Base-by-base conservation (phyloP, 2,888 invertebrate species). In the Cheilosia soror region DNA sequence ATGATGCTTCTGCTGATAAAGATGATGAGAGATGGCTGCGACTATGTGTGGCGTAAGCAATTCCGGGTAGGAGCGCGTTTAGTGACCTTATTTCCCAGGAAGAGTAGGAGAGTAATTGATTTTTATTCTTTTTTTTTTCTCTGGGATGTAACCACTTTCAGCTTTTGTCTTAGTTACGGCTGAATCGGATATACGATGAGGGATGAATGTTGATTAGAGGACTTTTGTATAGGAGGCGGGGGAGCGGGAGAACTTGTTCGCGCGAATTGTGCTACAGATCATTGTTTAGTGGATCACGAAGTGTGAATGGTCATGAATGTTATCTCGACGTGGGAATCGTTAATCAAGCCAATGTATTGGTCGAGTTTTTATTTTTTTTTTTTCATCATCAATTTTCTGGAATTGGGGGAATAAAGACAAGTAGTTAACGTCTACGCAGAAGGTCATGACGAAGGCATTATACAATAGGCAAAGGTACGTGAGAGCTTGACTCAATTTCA, bases 201-300 rank as follows among this genome's bases (percentile, higher is more conserved):
- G 80, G 75, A 84, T 84, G 84, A 84, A 84, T 84, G 75, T 65
- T 84, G 84, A 84, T 80, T 80, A 80, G 75, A 75, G 37, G 37
- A 37, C 37, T 37, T 37, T 37, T 37, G 37, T 37, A 1, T 20
- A 20, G 20, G 20, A 20, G 20, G 20, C 20, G 20, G 20, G 20
- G 29, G 29, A 29, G 29, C 5, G 5, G 63, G 57, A 71, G 25
- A 27, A 31, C 13, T 20, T 62, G 55, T 68, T 79, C 51, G 40
- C 57, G 47, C 20, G 83, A 83, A 79, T 63, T 57, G 47, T 63
- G 55, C 51, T 65, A 40, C 40, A 78, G 73, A 82, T 73, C 73
- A 53, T 69, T 69, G 73, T 58, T 73, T 63, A 73, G 83, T 68
- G 47, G 73, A 84, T 73, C 79, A 77, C 73, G 80, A 42, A 66